Conservation (phyloP, 2,113 vertebrate genomes). For the Psittacula cyanocephala region DNA sequence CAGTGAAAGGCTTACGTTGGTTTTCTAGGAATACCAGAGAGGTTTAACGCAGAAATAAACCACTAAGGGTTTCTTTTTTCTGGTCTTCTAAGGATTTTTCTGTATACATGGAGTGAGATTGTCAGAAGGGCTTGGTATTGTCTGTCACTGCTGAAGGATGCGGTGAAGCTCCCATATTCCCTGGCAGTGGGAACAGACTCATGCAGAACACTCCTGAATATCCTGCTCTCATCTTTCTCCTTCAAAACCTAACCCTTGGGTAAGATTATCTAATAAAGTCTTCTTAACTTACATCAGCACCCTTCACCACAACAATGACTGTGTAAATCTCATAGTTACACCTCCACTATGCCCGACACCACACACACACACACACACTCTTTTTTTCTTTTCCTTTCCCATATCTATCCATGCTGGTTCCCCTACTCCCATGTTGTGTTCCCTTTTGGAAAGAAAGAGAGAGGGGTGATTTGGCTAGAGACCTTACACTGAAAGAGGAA, state of each 20-base stretch:
- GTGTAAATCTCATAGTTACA: neutral
- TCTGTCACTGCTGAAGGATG: neutral
- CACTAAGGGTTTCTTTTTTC: neutral
- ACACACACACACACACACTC: neutral
- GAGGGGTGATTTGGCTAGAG: neutral
- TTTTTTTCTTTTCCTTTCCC: neutral
- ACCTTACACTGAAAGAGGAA: neutral
- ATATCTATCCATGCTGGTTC: accelerated
- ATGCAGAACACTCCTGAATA: neutral
- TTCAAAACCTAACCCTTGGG: neutral
- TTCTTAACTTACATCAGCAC: neutral
- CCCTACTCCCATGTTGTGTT: neutral
- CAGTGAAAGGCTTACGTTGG: neutral
- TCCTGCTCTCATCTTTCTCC: neutral
- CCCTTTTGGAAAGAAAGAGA: neutral
- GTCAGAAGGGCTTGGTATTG: neutral
- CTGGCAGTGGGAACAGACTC: neutral
- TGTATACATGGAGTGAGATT: neutral
- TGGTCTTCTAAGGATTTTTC: neutral
- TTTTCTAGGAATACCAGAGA: neutral
- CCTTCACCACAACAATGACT: neutral
- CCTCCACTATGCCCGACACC: accelerated
- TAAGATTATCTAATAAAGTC: neutral
- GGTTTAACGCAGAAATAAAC: neutral
- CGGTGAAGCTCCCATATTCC: neutral